Evolutionary conservation across 1,140 invertebrate genomes (phyloP), one percentile per base, ranked within the genome.

Genomic region (Holotrichia oblita): DNA sequence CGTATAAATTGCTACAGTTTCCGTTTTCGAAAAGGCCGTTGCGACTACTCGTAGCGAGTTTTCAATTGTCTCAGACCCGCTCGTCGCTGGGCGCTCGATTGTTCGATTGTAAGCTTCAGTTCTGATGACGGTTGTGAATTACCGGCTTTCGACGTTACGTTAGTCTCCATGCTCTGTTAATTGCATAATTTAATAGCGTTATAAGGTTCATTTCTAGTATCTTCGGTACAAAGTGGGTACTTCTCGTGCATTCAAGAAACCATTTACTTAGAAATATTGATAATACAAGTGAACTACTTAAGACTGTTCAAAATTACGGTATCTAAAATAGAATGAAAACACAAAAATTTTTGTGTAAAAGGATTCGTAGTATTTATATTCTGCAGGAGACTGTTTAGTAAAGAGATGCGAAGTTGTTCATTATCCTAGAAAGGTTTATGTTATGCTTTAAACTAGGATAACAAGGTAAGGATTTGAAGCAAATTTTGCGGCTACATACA

Each of bases 101-200:
- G 77, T 61, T 72, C 77, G 77, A 78, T 78, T 78, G 77, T 78
- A 61, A 78, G 77, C 77, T 77, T 41, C 77, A 69, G 59, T 78
- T 78, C 69, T 78, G 77, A 78, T 78, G 77, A 78, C 77, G 69
- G 69, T 78, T 40, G 59, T 69, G 69, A 78, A 78, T 78, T 78
- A 78, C 69, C 69, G 69, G 77, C 77, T 78, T 78, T 55, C 77
- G 69, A n/a, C 77, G 48, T 78, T 78, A 72, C 69, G 34, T 61
- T 22, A 22, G 8, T 12, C 61, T 69, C 27, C 22, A 69, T 69
- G 22, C 17, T 22, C 22, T 69, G 61, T 69, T 78, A 78, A 78
- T 78, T 78, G 77, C 77, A 78, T 78, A 78, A 78, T 78, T 78
- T 78, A 78, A 78, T 78, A 42, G 77, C 61, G 24, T 44, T 40